Conservation (phyloP, 2,888 invertebrate species). For the Nymphalis polychloros region DNA sequence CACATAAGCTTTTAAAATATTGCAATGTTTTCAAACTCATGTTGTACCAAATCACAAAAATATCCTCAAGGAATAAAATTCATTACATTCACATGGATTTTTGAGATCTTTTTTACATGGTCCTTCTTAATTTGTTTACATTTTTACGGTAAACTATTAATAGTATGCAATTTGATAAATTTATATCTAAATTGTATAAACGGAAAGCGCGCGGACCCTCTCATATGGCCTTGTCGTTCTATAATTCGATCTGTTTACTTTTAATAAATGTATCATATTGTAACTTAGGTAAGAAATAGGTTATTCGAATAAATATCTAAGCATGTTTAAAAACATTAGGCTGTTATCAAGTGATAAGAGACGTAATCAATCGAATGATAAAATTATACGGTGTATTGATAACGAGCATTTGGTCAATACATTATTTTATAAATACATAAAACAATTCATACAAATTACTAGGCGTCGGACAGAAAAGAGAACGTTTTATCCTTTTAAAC, state of each 20-base stretch:
- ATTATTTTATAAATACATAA: slow-evolving; percentile 27
- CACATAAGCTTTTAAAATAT: slow-evolving; percentile 16
- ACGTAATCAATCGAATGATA: slow-evolving; percentile 29
- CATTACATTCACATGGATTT: too few relatives aligned
- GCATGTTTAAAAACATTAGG: slow-evolving; percentile 24
- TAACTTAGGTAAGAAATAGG: background rate
- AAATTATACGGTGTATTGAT: slow-evolving; percentile 43
- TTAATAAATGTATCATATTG: slow-evolving; percentile 7
- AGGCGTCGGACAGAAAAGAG: background rate
- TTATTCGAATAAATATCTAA: slow-evolving; percentile 4
- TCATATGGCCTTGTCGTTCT: slow-evolving; percentile 24
- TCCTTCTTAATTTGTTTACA: slow-evolving; percentile 10
- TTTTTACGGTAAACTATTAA: background rate
- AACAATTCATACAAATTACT: background rate
- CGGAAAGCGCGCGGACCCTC: slow-evolving; percentile 16
- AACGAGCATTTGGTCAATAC: slow-evolving; percentile 40
- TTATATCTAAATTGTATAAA: slow-evolving; percentile 11
- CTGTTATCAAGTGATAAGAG: slow-evolving; percentile 21
- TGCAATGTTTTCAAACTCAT: background rate
- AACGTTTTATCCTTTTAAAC: background rate
- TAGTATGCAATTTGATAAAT: background rate
- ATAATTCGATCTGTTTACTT: slow-evolving; percentile 1
- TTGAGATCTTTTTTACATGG: background rate
- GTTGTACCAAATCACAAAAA: background rate
- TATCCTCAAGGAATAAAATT: too few relatives aligned